Evolutionary conservation across 2,888 invertebrate genomes (phyloP).

Genomic region (Escarpia spicata): DNA sequence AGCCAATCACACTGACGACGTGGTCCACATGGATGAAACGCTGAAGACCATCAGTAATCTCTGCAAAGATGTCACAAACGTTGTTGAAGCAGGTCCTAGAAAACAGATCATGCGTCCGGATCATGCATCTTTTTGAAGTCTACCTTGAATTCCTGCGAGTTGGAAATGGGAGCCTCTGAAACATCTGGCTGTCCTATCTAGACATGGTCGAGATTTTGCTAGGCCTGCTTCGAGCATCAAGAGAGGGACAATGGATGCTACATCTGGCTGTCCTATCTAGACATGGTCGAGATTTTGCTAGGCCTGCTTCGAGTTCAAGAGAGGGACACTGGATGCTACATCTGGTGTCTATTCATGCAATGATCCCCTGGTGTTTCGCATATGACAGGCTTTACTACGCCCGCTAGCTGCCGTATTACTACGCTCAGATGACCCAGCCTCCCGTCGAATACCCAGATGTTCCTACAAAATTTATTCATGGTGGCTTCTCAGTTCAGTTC

Average conservation of each 20-base stretch:
- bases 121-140: no score
- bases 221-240: no score
- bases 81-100: no score
- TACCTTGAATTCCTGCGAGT: no score
- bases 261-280: constrained; percentile 34
- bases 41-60: background rate
- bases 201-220: constrained; percentile 42
- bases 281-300: constrained; percentile 41
- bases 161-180: background rate
- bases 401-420: constrained; percentile 37
- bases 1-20: background rate
- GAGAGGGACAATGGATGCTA: no score
- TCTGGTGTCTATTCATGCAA: no score
- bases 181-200: constrained; percentile 31
- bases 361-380: no score
- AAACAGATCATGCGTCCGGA: no score
- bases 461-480: background rate
- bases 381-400: constrained; percentile 32
- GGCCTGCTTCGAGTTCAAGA: no score
- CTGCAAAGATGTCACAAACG: background rate
- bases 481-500: no score
- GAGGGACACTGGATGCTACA: no score
- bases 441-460: constrained; percentile 28
- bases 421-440: background rate
- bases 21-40: constrained; percentile 14